Percentiles rank a stretch among this genome's conserved stretches.
Evolutionary conservation across 2,888 invertebrate species (phyloP).

Genomic region (Anaspis maculata): DNA sequence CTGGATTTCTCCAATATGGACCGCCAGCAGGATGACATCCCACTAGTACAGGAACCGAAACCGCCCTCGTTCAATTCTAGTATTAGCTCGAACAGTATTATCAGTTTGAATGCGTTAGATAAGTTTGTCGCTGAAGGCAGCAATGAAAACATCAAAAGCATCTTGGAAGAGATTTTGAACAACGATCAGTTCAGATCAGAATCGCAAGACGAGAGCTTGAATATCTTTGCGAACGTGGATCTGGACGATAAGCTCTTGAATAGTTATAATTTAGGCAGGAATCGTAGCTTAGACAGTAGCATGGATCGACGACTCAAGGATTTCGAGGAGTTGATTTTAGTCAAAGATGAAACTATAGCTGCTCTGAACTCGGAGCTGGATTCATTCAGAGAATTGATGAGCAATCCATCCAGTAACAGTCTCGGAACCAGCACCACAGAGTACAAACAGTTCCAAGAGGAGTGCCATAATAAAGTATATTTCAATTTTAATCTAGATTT

Average conservation of each 20-base stretch:
- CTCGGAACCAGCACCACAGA: slow-evolving; percentile 59
- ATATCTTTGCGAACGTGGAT: slow-evolving; percentile 37
- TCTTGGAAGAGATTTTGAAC: slow-evolving; percentile 36
- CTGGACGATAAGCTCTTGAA: slow-evolving; percentile 36
- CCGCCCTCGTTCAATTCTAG: slow-evolving; percentile 24
- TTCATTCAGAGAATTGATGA: slow-evolving; percentile 42
- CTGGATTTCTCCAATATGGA: slow-evolving; percentile 18
- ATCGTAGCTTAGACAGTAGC: slow-evolving; percentile 6
- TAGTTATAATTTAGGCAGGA: slow-evolving; percentile 16
- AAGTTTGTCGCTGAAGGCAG: slow-evolving; percentile 16
- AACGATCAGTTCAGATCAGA: slow-evolving; percentile 31
- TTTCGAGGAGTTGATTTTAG: slow-evolving; percentile 41
- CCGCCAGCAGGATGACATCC: slow-evolving; percentile 17
- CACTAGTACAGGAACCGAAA: slow-evolving; percentile 25
- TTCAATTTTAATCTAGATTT: no score
- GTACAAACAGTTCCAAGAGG: slow-evolving; percentile 63
- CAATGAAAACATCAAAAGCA: slow-evolving; percentile 28
- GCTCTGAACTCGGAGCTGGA: slow-evolving; percentile 45
- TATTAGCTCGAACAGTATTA: slow-evolving; percentile 24
- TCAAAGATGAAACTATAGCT: slow-evolving; percentile 44
- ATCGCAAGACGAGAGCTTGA: slow-evolving; percentile 31
- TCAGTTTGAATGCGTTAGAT: slow-evolving; percentile 24
- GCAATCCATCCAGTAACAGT: slow-evolving; percentile 45
- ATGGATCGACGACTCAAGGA: slow-evolving; percentile 31
- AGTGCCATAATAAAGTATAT: slow-evolving; percentile 59